phyloP scores from a whole-genome alignment of 2,888 invertebrate genomes.

The Thereva nobilitata region DNA sequence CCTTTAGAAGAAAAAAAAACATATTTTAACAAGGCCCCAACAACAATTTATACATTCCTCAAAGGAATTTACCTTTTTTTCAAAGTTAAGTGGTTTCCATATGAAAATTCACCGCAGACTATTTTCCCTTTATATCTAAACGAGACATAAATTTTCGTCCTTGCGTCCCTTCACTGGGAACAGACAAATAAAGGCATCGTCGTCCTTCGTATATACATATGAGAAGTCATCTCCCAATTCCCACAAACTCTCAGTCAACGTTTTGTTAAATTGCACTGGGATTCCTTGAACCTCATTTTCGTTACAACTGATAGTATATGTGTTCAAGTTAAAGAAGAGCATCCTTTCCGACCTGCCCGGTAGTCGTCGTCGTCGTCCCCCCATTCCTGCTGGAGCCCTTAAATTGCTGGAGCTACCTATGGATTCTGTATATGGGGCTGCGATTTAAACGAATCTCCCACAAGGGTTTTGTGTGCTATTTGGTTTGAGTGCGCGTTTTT shows the following conservation, averaged over 20 bases:
- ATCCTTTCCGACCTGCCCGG: constrained; percentile 9
- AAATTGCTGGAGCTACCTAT: background rate
- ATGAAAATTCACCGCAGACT: constrained; percentile 25
- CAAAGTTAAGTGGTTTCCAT: constrained; percentile 34
- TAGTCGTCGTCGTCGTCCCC: background rate
- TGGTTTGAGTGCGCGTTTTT: constrained; percentile 23
- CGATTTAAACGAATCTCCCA: background rate
- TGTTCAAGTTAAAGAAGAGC: background rate
- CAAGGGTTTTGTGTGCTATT: constrained; percentile 5
- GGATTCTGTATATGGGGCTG: too few relatives aligned
- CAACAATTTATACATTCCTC: constrained; percentile 4
- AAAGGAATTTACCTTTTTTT: constrained; percentile 33
- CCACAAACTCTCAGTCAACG: constrained; percentile 29
- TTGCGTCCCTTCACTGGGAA: constrained; percentile 20
- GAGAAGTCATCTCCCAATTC: constrained; percentile 36
- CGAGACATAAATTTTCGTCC: constrained; percentile 36
- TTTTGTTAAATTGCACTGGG: constrained; percentile 37
- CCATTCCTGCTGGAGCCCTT: constrained; percentile 10
- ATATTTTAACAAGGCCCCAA: too few relatives aligned
- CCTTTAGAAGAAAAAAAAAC: too few relatives aligned
- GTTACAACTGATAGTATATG: constrained; percentile 19
- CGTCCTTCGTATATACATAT: constrained; percentile 15
- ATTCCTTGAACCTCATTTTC: constrained; percentile 35
- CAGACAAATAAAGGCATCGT: constrained; percentile 26
- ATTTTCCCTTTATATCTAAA: constrained; percentile 32